These are phyloP conservation scores for Heptranchias perlo DNA, from an alignment of 2,113 vertebrate species.

Conservation along the genomic window DNA sequence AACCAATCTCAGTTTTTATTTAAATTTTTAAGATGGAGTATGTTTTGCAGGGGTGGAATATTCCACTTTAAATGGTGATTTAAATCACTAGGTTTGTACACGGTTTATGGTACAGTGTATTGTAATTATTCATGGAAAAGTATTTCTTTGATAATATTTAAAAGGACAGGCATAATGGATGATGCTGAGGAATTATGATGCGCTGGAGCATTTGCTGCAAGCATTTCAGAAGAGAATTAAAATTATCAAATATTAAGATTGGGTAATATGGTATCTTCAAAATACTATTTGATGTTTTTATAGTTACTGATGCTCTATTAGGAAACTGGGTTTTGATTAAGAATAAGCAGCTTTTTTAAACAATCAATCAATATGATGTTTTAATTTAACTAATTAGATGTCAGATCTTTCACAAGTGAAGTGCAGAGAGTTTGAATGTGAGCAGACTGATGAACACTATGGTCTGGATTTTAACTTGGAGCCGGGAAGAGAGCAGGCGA, in stretches of 20 bases:
- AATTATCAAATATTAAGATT: neutral
- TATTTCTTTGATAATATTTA: neutral
- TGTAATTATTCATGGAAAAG: neutral
- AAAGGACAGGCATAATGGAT: neutral
- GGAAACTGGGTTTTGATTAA: neutral
- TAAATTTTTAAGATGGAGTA: neutral
- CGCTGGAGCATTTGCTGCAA: too few species aligned
- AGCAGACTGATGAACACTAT: neutral
- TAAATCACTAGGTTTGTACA: neutral
- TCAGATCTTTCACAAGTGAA: neutral
- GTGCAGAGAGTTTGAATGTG: neutral
- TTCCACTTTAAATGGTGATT: neutral
- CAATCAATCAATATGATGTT: neutral
- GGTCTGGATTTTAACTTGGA: too few species aligned
- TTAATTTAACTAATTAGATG: neutral
- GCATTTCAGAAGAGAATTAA: too few species aligned
- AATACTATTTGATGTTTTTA: neutral
- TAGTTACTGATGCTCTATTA: neutral
- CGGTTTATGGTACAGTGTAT: too few species aligned
- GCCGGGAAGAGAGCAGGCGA: too few species aligned
- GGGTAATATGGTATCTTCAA: neutral
- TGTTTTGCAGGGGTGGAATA: neutral
- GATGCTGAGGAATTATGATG: neutral
- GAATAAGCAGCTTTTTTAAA: neutral
- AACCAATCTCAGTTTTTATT: neutral